These are phyloP conservation scores for Panagrolaimus sp. DNA, from an alignment of 1,140 invertebrate genomes.

Conservation along the genomic window DNA sequence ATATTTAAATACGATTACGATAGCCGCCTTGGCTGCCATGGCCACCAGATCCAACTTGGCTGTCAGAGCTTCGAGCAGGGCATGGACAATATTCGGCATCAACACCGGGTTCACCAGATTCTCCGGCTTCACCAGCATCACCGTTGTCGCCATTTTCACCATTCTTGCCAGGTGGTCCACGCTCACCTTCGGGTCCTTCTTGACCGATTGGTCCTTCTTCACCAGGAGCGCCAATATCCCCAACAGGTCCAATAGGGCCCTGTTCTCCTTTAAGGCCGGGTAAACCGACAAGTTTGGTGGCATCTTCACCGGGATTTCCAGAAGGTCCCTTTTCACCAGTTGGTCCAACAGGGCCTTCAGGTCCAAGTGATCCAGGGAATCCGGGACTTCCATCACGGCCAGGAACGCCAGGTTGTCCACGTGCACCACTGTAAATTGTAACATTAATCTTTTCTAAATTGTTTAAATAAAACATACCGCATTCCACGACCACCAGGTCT, in stretches of 20 bases:
- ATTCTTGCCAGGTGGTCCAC: conserved; percentile 14
- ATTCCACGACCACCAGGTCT: conserved; percentile 42
- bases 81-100: conserved; percentile 30
- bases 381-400: conserved; percentile 41
- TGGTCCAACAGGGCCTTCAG: conserved; percentile 13
- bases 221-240: conserved; percentile 30
- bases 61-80: conserved; percentile 12
- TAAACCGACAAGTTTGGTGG: conserved; percentile 34
- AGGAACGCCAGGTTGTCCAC: conserved; percentile 38
- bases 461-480: no score
- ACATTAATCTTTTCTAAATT: no score
- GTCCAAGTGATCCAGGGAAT: conserved; percentile 18
- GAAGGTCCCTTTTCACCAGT: conserved; percentile 30
- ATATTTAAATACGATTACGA: neutral
- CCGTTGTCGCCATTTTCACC: conserved; percentile 26
- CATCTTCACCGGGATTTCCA: conserved; percentile 36
- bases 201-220: conserved; percentile 20
- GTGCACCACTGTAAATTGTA: no score
- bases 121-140: conserved; percentile 15
- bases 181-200: neutral
- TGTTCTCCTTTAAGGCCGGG: conserved; percentile 29
- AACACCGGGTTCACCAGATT: conserved; percentile 22
- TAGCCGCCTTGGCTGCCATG: neutral
- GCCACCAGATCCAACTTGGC: neutral
- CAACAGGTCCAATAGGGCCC: conserved; percentile 17